phyloP scores from a whole-genome alignment of 2,797 vertebrate species.

The Propithecus deckenii region DNA sequence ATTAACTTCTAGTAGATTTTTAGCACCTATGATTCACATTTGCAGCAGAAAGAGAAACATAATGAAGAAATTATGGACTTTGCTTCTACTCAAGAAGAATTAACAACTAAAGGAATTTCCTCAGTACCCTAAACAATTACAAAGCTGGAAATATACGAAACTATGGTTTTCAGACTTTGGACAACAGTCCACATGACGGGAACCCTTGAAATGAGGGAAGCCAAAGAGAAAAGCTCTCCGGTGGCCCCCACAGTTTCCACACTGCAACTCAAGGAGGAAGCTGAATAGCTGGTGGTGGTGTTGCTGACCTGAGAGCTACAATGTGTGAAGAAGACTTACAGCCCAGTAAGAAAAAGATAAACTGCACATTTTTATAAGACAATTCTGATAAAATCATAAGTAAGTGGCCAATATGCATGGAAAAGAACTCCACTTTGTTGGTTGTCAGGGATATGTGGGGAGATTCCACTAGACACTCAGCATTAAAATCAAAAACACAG shows the following conservation, averaged over 20 bases:
- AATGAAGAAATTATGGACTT: slow-evolving; percentile 58
- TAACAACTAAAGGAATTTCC: background rate
- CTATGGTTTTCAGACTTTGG: background rate
- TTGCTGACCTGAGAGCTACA: too few species aligned
- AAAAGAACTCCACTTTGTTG: background rate
- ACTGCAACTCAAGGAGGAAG: too few species aligned
- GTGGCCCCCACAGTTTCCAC: background rate
- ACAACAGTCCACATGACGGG: fast-evolving
- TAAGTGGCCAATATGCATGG: background rate
- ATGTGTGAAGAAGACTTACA: background rate
- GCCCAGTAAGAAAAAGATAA: background rate
- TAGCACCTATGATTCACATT: slow-evolving; percentile 47
- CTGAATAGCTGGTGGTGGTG: fast-evolving
- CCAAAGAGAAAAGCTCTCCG: fast-evolving
- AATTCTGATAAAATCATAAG: background rate
- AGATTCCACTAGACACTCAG: background rate
- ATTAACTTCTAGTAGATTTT: slow-evolving; percentile 56
- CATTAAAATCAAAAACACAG: background rate
- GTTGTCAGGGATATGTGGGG: background rate
- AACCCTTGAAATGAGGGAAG: background rate
- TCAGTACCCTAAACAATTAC: background rate
- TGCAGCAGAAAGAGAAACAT: slow-evolving; percentile 39
- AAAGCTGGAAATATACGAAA: background rate
- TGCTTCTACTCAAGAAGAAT: background rate
- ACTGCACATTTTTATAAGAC: background rate